phyloP scores from a whole-genome alignment of 2,888 invertebrate genomes.

The Oscheius sp. region DNA sequence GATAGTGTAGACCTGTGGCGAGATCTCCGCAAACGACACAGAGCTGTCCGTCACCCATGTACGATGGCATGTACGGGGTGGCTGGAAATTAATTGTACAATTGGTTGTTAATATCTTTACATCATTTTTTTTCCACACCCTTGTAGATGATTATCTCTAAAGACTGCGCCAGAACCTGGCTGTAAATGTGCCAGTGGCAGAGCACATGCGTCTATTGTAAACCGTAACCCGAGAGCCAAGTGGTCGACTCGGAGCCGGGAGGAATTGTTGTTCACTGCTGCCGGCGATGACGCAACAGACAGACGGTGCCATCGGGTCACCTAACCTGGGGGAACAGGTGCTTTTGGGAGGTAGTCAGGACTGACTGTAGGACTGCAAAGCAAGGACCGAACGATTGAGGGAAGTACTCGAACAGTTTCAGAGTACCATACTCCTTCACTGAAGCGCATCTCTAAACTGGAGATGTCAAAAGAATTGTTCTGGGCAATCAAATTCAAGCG shows the following conservation, averaged over 20 bases:
- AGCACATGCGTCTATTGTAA: constrained; percentile 20
- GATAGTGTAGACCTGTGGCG: constrained; percentile 76
- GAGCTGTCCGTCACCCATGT: constrained; percentile 73
- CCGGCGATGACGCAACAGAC: constrained; percentile 31
- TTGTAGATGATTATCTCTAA: constrained; percentile 2
- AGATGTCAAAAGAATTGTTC: too few relatives aligned
- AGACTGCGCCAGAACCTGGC: too few relatives aligned
- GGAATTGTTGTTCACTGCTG: constrained; percentile 32
- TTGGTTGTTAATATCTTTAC: too few relatives aligned
- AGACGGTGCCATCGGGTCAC: constrained; percentile 25
- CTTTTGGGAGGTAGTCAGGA: neutral
- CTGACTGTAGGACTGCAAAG: neutral
- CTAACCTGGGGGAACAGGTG: neutral
- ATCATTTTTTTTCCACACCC: neutral
- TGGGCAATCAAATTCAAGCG: too few relatives aligned
- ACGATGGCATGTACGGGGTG: constrained; percentile 67
- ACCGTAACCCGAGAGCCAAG: constrained; percentile 30
- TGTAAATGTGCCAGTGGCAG: constrained; percentile 7
- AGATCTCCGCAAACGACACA: constrained; percentile 76
- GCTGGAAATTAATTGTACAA: constrained; percentile 43
- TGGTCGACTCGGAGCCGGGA: constrained; percentile 8
- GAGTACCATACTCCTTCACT: too few relatives aligned
- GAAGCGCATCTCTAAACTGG: too few relatives aligned
- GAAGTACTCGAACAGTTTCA: too few relatives aligned
- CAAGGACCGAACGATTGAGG: too few relatives aligned